Evolutionary conservation across 2,797 vertebrate species (phyloP).

Genomic region (Cephalopachus bancanus): DNA sequence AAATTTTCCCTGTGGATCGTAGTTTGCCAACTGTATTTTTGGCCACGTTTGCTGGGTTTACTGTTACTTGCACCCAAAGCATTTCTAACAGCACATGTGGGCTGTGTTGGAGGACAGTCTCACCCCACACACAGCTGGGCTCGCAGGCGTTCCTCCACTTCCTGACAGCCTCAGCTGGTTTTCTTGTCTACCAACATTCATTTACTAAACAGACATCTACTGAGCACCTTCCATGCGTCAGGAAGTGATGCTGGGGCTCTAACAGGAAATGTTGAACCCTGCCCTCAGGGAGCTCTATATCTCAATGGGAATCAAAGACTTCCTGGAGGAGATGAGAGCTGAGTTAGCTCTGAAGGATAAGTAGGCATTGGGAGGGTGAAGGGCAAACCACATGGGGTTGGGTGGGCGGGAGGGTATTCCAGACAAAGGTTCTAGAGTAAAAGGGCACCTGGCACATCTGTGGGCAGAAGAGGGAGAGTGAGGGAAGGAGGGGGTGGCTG

Average conservation of each 20-base stretch:
- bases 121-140: neutral
- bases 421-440: neutral
- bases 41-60: neutral
- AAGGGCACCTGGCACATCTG: too few species aligned
- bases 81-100: neutral
- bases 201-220: neutral
- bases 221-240: neutral
- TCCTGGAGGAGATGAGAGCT: neutral
- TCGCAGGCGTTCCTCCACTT: neutral
- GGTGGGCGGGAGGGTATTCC: neutral
- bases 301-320: neutral
- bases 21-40: slow-evolving; percentile 25
- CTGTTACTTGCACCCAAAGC: neutral
- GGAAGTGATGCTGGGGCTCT: neutral
- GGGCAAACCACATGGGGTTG: neutral
- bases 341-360: neutral
- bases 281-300: neutral
- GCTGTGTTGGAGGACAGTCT: neutral
- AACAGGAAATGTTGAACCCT: neutral
- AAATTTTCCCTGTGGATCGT: neutral
- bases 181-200: neutral
- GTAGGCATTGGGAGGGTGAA: neutral
- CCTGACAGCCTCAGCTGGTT: neutral
- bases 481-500: neutral
- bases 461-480: neutral